These are phyloP conservation scores for Nanorana parkeri DNA, from an alignment of 2,113 vertebrate species.

Conservation along the genomic window DNA sequence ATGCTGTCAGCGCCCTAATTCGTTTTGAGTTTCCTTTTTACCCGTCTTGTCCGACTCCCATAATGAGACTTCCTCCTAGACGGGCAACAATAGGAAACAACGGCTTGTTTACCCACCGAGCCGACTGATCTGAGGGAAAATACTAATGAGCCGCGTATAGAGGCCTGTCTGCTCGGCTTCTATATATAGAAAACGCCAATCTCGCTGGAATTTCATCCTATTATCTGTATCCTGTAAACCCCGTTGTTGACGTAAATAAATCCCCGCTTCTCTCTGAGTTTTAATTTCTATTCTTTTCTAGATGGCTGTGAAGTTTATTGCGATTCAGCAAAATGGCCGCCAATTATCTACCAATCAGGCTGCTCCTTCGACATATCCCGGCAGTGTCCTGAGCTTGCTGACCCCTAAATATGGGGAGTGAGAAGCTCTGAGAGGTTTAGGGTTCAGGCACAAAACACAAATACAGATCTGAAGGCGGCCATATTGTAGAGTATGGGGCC, in stretches of 20 bases:
- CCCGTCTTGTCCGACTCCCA: not conserved
- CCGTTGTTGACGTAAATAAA: conserved; percentile 17
- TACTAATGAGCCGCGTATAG: conserved; percentile 26
- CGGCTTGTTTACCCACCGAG: conserved; percentile 11
- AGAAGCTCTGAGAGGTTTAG: too few relatives aligned
- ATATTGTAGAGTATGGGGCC: too few relatives aligned
- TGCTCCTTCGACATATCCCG: too few relatives aligned
- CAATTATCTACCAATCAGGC: not conserved
- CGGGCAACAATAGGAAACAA: not conserved
- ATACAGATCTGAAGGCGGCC: too few relatives aligned
- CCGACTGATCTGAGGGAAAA: not conserved
- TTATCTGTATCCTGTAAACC: not conserved
- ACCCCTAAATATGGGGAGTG: too few relatives aligned
- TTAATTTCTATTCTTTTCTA: not conserved
- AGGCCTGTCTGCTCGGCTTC: not conserved
- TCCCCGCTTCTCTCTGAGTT: not conserved
- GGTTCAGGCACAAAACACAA: too few relatives aligned
- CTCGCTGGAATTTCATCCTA: conserved; percentile 5
- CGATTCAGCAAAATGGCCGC: not conserved
- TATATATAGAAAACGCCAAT: conserved; percentile 30
- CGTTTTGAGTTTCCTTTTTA: not conserved
- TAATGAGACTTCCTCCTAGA: not conserved
- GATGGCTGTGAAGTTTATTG: not conserved
- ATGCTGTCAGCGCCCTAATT: not conserved
- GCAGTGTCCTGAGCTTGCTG: too few relatives aligned